Evolutionary conservation across 35 echinoderm and acorn worm genomes (phyloP).

Genomic region (Ophioderma brevispina): DNA sequence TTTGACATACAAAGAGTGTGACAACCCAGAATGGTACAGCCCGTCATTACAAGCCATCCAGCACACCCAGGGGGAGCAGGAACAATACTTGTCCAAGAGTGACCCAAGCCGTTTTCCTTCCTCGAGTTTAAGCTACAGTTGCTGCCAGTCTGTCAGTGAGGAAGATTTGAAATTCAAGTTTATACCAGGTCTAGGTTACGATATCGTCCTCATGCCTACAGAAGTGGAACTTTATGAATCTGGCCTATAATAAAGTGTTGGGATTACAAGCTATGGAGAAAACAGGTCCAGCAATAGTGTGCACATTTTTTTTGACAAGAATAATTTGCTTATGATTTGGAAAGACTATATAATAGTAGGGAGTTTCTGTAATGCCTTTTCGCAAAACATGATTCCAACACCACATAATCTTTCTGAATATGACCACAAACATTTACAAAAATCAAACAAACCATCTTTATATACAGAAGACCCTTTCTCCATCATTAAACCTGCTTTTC

Average conservation of each 20-base stretch:
- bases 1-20: slow-evolving; percentile 75
- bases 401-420: too few species aligned
- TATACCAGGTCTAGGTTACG: too few species aligned
- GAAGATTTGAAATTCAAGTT: neutral
- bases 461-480: too few species aligned
- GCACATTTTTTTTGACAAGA: neutral
- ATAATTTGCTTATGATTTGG: too few species aligned
- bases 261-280: neutral
- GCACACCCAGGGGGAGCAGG: slow-evolving; percentile 96
- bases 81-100: slow-evolving; percentile 80
- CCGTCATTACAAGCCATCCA: slow-evolving; percentile 65
- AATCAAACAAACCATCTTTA: too few species aligned
- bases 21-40: slow-evolving; percentile 77
- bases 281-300: neutral
- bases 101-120: slow-evolving; percentile 87
- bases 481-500: too few species aligned
- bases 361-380: too few species aligned
- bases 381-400: too few species aligned
- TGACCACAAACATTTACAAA: too few species aligned
- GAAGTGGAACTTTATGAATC: neutral
- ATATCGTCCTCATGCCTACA: neutral
- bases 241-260: neutral
- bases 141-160: slow-evolving; percentile 32
- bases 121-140: slow-evolving; percentile 70
- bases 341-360: too few species aligned